Base-by-base conservation (phyloP, 2,888 invertebrate species). In the Euproctis similis region DNA sequence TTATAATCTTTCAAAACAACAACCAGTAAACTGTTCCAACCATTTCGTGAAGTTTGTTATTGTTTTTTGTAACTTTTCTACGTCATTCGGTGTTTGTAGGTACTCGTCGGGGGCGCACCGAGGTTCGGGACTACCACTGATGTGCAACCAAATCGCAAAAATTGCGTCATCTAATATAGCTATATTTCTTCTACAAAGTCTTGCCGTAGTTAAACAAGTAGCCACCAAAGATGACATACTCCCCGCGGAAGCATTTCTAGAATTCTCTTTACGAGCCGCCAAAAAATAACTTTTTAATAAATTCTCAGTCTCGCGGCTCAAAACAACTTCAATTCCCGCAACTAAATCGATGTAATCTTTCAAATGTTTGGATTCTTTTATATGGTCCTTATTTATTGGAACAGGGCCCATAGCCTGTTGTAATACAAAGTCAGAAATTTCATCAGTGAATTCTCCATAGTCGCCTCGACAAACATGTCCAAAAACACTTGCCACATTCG, bases 71-170 rank as follows among this genome's bases (percentile, higher is more conserved):
- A 80, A 46, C 34, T 60, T 62, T 25, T 63, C 67, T 10, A 73
- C 50, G 42, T 71, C 61, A 7, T 58, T 54, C 3, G 84, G 80
- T 2, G 76, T 70, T 41, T 70, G 61, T 12, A 82, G 60, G 34
- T 73, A 80, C 27, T 82, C 80, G 8, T 70, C 68, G 6, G 82
- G 82, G 8, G 75, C 78, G 24, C 71, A 59, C 41, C 80, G 65
- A 2, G 77, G 80, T 28, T 75, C 76, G 7, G 75, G 64, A 34
- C 59, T 58, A 1, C 80, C 76, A 23, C 72, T 65, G 1, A 69
- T 65, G 36, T 84, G 81, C 14, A 84, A 52, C 84, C 84, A 84
- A 32, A 82, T 73, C 8, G 82, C 76, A 25, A 84, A 65, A 6
- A 78, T 57, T 8, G 78, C 84, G 36, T 84, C 84, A 31, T 78